Evolutionary conservation across 2,888 invertebrate genomes (phyloP).

Genomic region (Ornithoptera priamus): DNA sequence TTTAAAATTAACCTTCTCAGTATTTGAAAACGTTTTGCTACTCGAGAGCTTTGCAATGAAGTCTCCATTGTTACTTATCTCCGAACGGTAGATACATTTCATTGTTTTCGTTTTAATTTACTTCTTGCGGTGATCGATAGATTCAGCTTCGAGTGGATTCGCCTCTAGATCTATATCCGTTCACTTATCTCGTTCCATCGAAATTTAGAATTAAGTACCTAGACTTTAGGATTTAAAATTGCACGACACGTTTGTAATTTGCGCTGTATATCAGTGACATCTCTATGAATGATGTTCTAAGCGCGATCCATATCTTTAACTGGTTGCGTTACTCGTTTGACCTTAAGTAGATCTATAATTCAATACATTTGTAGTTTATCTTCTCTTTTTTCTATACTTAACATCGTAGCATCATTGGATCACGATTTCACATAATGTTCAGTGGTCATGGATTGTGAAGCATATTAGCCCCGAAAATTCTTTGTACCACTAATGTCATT

Average conservation of each 20-base stretch:
- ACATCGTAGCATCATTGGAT: too few relatives aligned
- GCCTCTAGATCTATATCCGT: conserved; percentile 50
- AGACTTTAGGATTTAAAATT: conserved; percentile 32
- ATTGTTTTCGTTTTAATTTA: conserved; percentile 56
- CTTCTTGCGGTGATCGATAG: conserved; percentile 60
- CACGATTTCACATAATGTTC: too few relatives aligned
- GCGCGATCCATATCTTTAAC: conserved; percentile 36
- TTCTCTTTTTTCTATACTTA: too few relatives aligned
- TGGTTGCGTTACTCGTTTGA: conserved; percentile 33
- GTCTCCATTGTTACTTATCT: too few relatives aligned
- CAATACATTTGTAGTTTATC: too few relatives aligned
- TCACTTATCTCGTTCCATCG: conserved; percentile 33
- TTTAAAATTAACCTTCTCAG: too few relatives aligned
- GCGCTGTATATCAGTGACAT: conserved; percentile 48
- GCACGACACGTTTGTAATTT: conserved; percentile 35
- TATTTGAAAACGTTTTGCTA: too few relatives aligned
- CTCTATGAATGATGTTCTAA: conserved; percentile 55
- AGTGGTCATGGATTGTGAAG: too few relatives aligned
- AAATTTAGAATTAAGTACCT: conserved; percentile 36
- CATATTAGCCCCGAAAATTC: too few relatives aligned
- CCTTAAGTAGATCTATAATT: too few relatives aligned
- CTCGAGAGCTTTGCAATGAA: too few relatives aligned
- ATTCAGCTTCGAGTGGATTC: conserved; percentile 50
- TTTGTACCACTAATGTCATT: too few relatives aligned
- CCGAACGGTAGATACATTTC: conserved; percentile 11